Percentiles rank a stretch among this genome's conserved stretches.
Evolutionary conservation across 1,140 invertebrate genomes (phyloP).

Genomic region (Euura saliciscinereae): DNA sequence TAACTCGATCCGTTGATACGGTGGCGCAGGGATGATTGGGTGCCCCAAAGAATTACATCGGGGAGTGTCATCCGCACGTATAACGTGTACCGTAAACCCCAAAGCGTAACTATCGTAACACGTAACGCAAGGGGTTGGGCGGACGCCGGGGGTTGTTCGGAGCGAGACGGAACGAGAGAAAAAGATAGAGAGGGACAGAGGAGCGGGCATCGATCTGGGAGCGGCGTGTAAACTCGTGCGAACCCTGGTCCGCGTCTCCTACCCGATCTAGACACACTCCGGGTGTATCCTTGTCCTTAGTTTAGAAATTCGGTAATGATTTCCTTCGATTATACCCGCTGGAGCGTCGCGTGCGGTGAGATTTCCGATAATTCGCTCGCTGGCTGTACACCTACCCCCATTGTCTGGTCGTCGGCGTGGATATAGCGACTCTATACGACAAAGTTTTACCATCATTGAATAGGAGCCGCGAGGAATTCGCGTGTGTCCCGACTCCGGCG

Average conservation of each 20-base stretch:
- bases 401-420: no score
- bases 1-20: not conserved
- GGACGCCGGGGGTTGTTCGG: not conserved
- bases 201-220: not conserved
- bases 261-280: not conserved
- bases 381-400: no score
- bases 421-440: no score
- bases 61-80: conserved; percentile 6
- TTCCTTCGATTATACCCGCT: no score
- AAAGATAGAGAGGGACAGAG: conserved; percentile 23
- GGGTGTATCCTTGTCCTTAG: not conserved
- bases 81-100: not conserved
- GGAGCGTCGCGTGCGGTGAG: no score
- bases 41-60: not conserved
- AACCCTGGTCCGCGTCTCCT: not conserved
- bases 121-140: conserved; percentile 17
- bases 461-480: no score
- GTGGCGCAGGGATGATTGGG: no score
- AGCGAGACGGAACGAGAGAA: conserved; percentile 9
- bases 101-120: conserved; percentile 13
- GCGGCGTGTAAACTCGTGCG: not conserved
- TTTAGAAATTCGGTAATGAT: not conserved
- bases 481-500: no score
- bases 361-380: no score
- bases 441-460: no score